Conservation (phyloP, 2,113 vertebrate genomes). For the Chaetodon trifascialis region DNA sequence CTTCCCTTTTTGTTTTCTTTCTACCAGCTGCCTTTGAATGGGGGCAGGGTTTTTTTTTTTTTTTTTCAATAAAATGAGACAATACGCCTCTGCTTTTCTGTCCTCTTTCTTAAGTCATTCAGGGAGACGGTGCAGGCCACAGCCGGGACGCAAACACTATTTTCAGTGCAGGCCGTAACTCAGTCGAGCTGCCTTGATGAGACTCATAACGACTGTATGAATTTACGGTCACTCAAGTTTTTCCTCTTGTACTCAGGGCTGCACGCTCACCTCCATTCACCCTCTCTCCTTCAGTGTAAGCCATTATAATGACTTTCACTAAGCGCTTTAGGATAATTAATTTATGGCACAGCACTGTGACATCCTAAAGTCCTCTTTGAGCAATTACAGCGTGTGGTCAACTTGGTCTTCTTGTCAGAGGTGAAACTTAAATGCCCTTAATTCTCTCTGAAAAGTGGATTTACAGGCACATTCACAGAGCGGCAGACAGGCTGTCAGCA, state of each 20-base stretch:
- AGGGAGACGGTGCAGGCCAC: slow-evolving; percentile 18
- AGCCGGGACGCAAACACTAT: slow-evolving; percentile 36
- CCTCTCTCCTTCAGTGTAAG: slow-evolving; percentile 51
- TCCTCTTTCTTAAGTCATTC: slow-evolving; percentile 35
- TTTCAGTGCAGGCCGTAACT: slow-evolving; percentile 56
- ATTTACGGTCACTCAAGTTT: slow-evolving; percentile 48
- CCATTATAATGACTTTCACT: slow-evolving; percentile 67
- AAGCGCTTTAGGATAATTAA: slow-evolving; percentile 76
- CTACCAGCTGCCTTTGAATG: slow-evolving; percentile 9
- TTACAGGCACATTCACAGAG: slow-evolving; percentile 35
- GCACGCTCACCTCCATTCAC: slow-evolving; percentile 52
- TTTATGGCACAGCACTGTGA: slow-evolving; percentile 70
- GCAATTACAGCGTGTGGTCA: slow-evolving; percentile 64
- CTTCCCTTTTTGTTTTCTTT: slow-evolving; percentile 23
- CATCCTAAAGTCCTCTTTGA: slow-evolving; percentile 68
- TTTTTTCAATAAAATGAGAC: slow-evolving; percentile 26
- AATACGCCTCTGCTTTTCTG: slow-evolving; percentile 10
- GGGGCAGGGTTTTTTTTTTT: slow-evolving; percentile 3
- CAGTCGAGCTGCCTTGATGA: slow-evolving; percentile 57
- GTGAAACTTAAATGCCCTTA: slow-evolving; percentile 50
- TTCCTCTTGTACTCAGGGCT: slow-evolving; percentile 29
- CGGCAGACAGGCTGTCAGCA: slow-evolving; percentile 27
- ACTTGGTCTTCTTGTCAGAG: slow-evolving; percentile 46
- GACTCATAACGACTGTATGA: slow-evolving; percentile 56
- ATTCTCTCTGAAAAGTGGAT: slow-evolving; percentile 55